Evolutionary conservation across 2,797 vertebrate species (phyloP).

Genomic region (Philypnodon macrostomus): DNA sequence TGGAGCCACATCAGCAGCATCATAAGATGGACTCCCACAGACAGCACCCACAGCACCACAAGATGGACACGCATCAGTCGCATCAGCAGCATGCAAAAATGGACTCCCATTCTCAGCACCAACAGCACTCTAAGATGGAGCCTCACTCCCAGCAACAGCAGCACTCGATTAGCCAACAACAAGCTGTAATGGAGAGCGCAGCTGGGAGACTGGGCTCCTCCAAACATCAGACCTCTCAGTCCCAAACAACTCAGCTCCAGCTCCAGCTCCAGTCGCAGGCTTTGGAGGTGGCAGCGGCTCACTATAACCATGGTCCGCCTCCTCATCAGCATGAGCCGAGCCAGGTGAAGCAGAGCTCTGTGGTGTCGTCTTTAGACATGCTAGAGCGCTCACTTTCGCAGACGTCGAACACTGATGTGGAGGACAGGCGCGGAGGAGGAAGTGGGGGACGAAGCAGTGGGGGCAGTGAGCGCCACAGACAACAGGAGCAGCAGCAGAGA

Average conservation of each 20-base stretch:
- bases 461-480: slow-evolving; percentile 64
- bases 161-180: slow-evolving; percentile 82
- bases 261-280: slow-evolving; percentile 86
- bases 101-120: slow-evolving; percentile 68
- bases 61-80: slow-evolving; percentile 59
- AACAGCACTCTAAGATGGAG: slow-evolving; percentile 61
- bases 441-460: slow-evolving; percentile 61
- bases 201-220: slow-evolving; percentile 70
- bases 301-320: slow-evolving; percentile 75
- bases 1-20: slow-evolving; percentile 67
- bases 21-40: slow-evolving; percentile 71
- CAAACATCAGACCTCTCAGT: slow-evolving; percentile 71
- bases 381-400: slow-evolving; percentile 81
- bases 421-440: slow-evolving; percentile 67
- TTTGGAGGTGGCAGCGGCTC: slow-evolving; percentile 80
- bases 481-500: slow-evolving; percentile 66
- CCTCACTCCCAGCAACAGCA: slow-evolving; percentile 69
- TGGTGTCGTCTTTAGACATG: slow-evolving; percentile 80
- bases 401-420: slow-evolving; percentile 71
- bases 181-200: slow-evolving; percentile 81
- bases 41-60: slow-evolving; percentile 65
- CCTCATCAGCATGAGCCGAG: slow-evolving; percentile 74
- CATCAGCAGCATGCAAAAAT: slow-evolving; percentile 70
- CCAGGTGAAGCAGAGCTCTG: slow-evolving; percentile 77
- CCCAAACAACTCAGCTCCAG: slow-evolving; percentile 84